Evolutionary conservation across 2,797 vertebrate species (phyloP).

Genomic region (Xenopus petersii): DNA sequence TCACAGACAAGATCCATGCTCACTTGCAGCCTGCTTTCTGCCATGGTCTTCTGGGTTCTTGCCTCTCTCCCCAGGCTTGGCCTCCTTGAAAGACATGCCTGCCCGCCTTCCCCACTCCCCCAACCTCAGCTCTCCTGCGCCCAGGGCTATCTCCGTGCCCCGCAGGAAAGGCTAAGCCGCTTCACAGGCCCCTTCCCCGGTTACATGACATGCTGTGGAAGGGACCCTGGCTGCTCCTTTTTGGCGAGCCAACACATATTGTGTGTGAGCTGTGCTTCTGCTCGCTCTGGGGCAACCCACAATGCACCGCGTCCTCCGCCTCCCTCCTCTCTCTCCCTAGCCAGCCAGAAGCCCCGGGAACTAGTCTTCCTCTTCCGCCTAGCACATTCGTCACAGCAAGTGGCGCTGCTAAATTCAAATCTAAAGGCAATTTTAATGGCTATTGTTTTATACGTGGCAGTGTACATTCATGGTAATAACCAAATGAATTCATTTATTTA

Average conservation of each 20-base stretch:
- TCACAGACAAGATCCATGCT: conserved; percentile 51
- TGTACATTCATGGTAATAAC: too few relatives aligned
- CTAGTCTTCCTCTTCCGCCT: conserved; percentile 40
- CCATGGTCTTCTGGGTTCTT: conserved; percentile 88
- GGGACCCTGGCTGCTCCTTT: conserved; percentile 82
- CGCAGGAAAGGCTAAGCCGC: conserved; percentile 74
- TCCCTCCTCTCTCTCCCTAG: conserved; percentile 60
- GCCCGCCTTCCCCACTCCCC: conserved; percentile 66
- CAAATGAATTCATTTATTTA: too few relatives aligned
- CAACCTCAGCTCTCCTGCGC: conserved; percentile 58
- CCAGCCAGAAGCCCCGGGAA: conserved; percentile 51
- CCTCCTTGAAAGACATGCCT: conserved; percentile 80
- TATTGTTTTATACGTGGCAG: too few relatives aligned
- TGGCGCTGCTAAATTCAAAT: too few relatives aligned
- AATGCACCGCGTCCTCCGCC: conserved; percentile 87
- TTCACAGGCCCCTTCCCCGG: conserved; percentile 70
- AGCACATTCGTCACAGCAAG: conserved; percentile 31
- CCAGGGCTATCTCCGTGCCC: conserved; percentile 54
- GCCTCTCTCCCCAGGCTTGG: conserved; percentile 80
- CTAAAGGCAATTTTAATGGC: too few relatives aligned
- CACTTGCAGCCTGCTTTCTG: conserved; percentile 93
- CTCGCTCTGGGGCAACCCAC: conserved; percentile 90
- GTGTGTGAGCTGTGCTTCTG: conserved; percentile 68
- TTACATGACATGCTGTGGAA: conserved; percentile 82
- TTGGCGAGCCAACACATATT: conserved; percentile 93